These are phyloP conservation scores for Bombus confusus DNA, from an alignment of 1,140 invertebrate genomes.

Conservation along the genomic window DNA sequence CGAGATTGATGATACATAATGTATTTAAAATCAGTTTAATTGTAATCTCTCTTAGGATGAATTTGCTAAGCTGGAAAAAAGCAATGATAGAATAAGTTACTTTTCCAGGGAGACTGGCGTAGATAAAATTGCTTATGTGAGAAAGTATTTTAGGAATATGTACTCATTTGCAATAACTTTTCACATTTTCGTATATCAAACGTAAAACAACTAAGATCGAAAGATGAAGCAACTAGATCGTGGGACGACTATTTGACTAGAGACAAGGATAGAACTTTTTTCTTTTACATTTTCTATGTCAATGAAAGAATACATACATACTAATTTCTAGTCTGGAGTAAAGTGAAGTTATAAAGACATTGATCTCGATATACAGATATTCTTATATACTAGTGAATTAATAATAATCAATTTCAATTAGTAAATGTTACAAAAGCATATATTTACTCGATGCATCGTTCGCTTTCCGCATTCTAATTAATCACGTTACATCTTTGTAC, in stretches of 20 bases:
- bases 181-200: neutral
- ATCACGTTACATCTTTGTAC: neutral
- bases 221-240: too few species aligned
- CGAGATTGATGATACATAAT: neutral
- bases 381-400: neutral
- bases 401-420: constrained; percentile 7
- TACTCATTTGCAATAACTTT: too few species aligned
- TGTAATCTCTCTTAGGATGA: too few species aligned
- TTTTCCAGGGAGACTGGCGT: too few species aligned
- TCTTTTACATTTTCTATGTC: neutral
- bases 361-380: neutral
- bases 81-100: too few species aligned
- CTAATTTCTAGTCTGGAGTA: neutral
- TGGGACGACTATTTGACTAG: neutral
- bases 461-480: neutral
- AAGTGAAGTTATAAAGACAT: neutral
- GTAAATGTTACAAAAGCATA: neutral
- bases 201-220: neutral
- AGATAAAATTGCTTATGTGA: too few species aligned
- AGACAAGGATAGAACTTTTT: neutral
- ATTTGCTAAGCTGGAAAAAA: too few species aligned
- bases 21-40: too few species aligned
- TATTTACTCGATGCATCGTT: neutral
- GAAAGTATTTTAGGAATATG: too few species aligned
- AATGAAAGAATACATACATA: neutral